Base-by-base conservation (phyloP, 2,797 vertebrate species). In the Tenualosa ilisha region DNA sequence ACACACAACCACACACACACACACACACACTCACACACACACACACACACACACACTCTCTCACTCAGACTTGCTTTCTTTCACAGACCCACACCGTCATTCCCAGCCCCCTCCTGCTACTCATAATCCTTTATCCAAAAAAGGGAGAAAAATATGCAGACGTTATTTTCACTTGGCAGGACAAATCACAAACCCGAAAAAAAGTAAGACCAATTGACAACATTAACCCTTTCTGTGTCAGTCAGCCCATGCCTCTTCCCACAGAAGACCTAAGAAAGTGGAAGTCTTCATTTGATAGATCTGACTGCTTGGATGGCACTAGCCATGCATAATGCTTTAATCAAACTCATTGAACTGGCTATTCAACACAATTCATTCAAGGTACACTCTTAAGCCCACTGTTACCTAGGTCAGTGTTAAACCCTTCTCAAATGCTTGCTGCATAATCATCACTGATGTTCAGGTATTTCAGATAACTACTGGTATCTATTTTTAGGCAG, bases 81-180 rank as follows among this genome's bases (percentile, higher is more conserved):
- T 75, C 68, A 56, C 83, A 50, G 56, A 17, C 81, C 26, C 37
- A 5, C 50, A 24, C 59, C 26, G 68, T 75, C 68, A 75, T n/a
- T 20, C 49, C 81, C 81, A 15, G 37, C 56, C 75, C 24, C 72
- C 63, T 68, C 54, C 84, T 86, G 87, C 85, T 89, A 15, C 54
- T 85, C 88, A 84, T 94, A 94, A 95, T 94, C 94, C 88, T 90
- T 88, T 89, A 0, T 89, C 91, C 92, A 90, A 93, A 93, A 94
- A 94, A 91, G 92, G 91, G 89, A 89, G 88, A 89, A 87, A 93
- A 94, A 88, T 92, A 93, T 94, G 93, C 88, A 89, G 91, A 87
- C 89, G 56, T 93, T 92, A 88, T 93, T 95, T 94, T 94, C 89
- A 85, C 93, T 91, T 89, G 91, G 90, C 92, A 90, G 90, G 89